Conservation (phyloP, 2,113 vertebrate species). For the Colinus virginianus region DNA sequence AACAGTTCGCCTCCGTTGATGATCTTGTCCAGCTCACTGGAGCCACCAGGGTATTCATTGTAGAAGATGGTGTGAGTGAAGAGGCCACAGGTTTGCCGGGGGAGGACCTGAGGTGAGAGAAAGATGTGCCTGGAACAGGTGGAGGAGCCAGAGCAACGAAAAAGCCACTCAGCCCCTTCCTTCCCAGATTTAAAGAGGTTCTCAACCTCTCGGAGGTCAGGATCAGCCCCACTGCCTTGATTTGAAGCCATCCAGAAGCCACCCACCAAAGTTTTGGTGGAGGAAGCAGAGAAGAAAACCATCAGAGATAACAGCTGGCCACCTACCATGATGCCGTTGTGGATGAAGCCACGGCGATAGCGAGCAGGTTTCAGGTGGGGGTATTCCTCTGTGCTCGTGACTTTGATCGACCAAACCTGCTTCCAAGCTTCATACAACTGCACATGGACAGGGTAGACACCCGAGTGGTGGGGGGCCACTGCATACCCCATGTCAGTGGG, state of each 20-base stretch:
- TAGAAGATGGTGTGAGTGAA: conserved; percentile 99
- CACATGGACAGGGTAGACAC: conserved; percentile 93
- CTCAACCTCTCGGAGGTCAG: neutral
- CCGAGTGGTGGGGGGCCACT: conserved; percentile 96
- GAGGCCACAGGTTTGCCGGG: conserved; percentile 95
- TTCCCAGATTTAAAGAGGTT: neutral
- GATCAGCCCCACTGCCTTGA: neutral
- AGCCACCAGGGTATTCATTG: conserved; percentile 94
- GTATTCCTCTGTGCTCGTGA: conserved; percentile 98
- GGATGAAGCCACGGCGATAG: conserved; percentile 93
- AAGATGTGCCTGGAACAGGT: neutral
- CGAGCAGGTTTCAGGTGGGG: conserved; percentile 97
- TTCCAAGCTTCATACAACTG: conserved; percentile 98
- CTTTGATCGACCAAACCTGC: conserved; percentile 94
- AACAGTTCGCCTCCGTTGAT: conserved; percentile 97
- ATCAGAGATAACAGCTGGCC: neutral
- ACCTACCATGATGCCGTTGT: conserved; percentile 92
- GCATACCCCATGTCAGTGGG: conserved; percentile 97
- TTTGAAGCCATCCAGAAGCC: neutral
- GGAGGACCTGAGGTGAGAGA: conserved; percentile 85
- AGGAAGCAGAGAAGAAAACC: neutral
- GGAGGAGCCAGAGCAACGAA: neutral
- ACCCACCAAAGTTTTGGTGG: fast-evolving
- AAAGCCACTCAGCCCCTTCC: neutral
- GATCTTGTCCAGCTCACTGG: conserved; percentile 95